Evolutionary conservation across 2,888 invertebrate genomes (phyloP).

Genomic region (Stenurella melanura): DNA sequence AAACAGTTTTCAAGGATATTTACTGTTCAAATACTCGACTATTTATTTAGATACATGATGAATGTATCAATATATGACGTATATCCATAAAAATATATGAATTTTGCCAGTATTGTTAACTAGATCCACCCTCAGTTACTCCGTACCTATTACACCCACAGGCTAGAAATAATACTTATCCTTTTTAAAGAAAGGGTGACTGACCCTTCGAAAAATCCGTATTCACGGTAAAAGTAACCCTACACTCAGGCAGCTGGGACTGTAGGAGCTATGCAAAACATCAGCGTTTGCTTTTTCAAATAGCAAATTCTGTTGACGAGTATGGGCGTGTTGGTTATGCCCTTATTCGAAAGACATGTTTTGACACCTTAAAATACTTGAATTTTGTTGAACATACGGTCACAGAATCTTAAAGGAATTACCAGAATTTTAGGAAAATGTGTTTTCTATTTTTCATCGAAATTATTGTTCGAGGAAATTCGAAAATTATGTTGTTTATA

Average conservation of each 20-base stretch:
- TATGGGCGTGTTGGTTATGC: constrained; percentile 41
- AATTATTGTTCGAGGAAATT: neutral
- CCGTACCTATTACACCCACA: neutral
- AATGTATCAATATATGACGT: too few relatives aligned
- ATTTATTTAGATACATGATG: too few relatives aligned
- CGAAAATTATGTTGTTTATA: neutral
- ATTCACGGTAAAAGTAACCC: constrained; percentile 65
- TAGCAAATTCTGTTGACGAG: constrained; percentile 47
- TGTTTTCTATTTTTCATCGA: neutral
- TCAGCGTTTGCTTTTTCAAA: constrained; percentile 40
- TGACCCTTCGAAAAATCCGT: constrained; percentile 57
- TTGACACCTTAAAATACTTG: constrained; percentile 33
- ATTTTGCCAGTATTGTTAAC: neutral
- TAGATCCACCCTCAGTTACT: neutral
- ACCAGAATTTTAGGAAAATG: neutral
- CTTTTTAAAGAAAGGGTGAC: constrained; percentile 44
- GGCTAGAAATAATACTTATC: constrained; percentile 9
- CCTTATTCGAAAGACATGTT: constrained; percentile 37
- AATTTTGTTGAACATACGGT: neutral
- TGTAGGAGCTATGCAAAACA: constrained; percentile 49
- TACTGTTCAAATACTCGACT: too few relatives aligned
- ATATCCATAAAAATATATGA: too few relatives aligned
- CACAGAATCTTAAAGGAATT: neutral
- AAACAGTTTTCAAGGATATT: too few relatives aligned
- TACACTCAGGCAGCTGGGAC: constrained; percentile 61